A percentile compares a stretch with the other conserved stretches of the same genome.
These are phyloP conservation scores for Epinephelus fuscoguttatus DNA, from an alignment of 2,113 vertebrate genomes.

Conservation along the genomic window DNA sequence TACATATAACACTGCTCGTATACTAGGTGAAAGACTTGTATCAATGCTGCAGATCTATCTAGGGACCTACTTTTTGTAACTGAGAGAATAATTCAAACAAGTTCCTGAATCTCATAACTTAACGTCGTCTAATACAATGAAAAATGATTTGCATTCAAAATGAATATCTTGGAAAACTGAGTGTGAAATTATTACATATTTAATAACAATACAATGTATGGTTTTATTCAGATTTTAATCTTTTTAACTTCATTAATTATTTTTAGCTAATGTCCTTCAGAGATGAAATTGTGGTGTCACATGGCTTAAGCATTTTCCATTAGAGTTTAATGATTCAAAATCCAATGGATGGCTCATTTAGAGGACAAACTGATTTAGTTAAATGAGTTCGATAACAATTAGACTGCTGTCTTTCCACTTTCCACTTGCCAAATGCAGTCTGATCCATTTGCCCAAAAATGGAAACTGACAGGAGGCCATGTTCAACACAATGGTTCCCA, in stretches of 20 bases:
- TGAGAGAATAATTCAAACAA: slow-evolving; percentile 6
- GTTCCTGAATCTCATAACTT: background rate
- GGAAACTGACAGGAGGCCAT: slow-evolving; percentile 5
- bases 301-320: slow-evolving; percentile 48
- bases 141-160: slow-evolving; percentile 9
- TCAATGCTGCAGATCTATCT: background rate
- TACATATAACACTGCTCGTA: background rate
- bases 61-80: background rate
- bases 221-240: slow-evolving; percentile 21
- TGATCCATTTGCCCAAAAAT: slow-evolving; percentile 53
- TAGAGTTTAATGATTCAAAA: slow-evolving; percentile 56
- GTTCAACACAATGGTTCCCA: background rate
- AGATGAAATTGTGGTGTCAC: background rate
- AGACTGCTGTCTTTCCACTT: slow-evolving; percentile 59
- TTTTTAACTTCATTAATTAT: background rate
- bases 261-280: slow-evolving; percentile 5
- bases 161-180: slow-evolving; percentile 15
- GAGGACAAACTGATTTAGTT: slow-evolving; percentile 58
- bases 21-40: background rate
- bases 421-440: slow-evolving; percentile 53
- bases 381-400: slow-evolving; percentile 72
- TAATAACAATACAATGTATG: background rate
- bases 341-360: slow-evolving; percentile 52
- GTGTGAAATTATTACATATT: slow-evolving; percentile 1
- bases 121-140: background rate